phyloP scores from a whole-genome alignment of 2,797 vertebrate species.

The Lagorchestes hirsutus region DNA sequence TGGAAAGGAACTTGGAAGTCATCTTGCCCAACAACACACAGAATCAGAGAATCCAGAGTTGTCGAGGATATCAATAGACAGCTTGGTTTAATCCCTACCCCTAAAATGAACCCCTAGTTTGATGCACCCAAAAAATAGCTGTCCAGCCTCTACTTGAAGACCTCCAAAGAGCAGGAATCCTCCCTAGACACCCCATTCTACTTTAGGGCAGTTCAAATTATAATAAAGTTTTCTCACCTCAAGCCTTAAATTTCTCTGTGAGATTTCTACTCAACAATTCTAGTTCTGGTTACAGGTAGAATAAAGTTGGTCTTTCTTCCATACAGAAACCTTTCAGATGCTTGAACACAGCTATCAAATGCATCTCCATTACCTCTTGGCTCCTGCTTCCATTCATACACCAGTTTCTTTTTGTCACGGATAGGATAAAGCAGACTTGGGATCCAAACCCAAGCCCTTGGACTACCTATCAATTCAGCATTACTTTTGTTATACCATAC shows the following conservation, averaged over 20 bases:
- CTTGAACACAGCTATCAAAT: not conserved
- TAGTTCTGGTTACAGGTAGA: not conserved
- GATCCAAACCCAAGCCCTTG: not conserved
- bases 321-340: not conserved
- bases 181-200: not conserved
- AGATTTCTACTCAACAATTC: not conserved
- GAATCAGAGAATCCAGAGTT: not conserved
- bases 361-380: too few relatives aligned
- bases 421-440: not conserved
- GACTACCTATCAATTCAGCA: not conserved
- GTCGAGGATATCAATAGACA: not conserved
- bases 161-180: not conserved
- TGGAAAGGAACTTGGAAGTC: not conserved
- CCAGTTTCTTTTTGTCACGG: not conserved
- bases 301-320: not conserved
- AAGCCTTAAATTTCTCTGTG: not conserved
- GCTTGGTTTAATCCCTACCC: not conserved
- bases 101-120: not conserved
- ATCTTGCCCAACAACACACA: not conserved
- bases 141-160: not conserved
- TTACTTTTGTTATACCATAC: not conserved
- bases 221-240: not conserved
- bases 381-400: not conserved
- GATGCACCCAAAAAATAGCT: not conserved
- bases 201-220: not conserved